These are phyloP conservation scores for Crenichthys baileyi DNA, from an alignment of 2,797 vertebrate species.

Conservation along the genomic window DNA sequence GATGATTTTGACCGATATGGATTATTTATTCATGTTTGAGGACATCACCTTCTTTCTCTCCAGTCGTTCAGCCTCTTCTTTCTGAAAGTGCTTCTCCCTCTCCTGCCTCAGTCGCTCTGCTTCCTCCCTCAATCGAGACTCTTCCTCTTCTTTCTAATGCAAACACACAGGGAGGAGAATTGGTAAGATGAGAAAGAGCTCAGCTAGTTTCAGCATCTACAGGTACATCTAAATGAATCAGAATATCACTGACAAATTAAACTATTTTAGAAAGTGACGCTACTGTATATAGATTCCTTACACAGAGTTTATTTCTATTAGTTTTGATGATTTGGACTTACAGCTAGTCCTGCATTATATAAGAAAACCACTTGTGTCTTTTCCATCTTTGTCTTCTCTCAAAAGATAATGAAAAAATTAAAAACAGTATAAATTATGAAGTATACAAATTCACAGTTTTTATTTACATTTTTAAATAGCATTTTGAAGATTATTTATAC, in stretches of 20 bases:
- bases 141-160: constrained; percentile 90
- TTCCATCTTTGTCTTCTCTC: background rate
- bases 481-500: too few species aligned
- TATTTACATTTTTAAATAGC: too few species aligned
- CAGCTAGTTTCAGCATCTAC: background rate
- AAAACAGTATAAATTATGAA: too few species aligned
- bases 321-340: too few species aligned
- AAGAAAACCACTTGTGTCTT: background rate
- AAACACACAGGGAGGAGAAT: background rate
- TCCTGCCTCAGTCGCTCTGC: constrained; percentile 86
- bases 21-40: background rate
- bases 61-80: constrained; percentile 92
- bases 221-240: background rate
- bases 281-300: background rate
- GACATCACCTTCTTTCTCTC: constrained; percentile 92
- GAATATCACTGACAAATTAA: background rate
- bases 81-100: constrained; percentile 94
- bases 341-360: too few species aligned
- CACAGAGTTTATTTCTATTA: too few species aligned
- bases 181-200: background rate
- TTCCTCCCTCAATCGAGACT: constrained; percentile 87
- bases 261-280: background rate
- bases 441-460: too few species aligned
- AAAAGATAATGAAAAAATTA: too few species aligned
- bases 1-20: background rate